Base-by-base conservation (phyloP, 2,797 vertebrate species). In the Pseudomugil gertrudae region DNA sequence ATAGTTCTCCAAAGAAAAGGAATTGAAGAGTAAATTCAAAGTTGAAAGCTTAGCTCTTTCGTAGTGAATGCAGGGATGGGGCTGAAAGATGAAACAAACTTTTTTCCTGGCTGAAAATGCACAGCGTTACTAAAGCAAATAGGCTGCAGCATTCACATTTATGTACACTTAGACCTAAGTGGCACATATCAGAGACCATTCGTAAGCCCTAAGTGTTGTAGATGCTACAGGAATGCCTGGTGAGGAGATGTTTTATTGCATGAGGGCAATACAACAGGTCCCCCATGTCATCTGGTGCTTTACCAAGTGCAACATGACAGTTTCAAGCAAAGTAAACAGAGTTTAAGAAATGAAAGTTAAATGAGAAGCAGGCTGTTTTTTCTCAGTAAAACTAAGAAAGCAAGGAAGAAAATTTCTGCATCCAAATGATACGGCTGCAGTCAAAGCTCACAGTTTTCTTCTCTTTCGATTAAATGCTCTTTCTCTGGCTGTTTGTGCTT, bases 401-500 rank as follows among this genome's bases (percentile, higher is more conserved):
- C 32, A 55, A 26, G 23, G 57, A 23, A 64, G 24, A 70, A 67
- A 72, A 80, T 90, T 88, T 83, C 87, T 91, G 89, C 88, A 89
- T 91, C 87, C 81, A 79, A 88, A 92, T 79, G 83, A 90, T 89
- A 87, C 54, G 83, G 83, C 83, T 88, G 79, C 87, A 62, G 78
- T 89, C 87, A 89, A 90, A 90, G 89, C 87, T 89, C 84, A 79
- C 90, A 86, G 90, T 89, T 90, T 92, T 91, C 91, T 82, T 90
- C 89, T 79, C 81, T 90, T 90, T 91, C 91, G 90, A 93, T 92
- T 92, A 93, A 93, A 92, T 91, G 90, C 89, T 93, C 90, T 92
- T 93, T 92, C 89, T 92, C 91, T 87, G 90, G 89, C 89, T 92
- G 90, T 91, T 92, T 92, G 89, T 90, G 91, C 90, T 90, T 87